Conservation (phyloP, 1,140 invertebrate species). For the Bombus waltoni region DNA sequence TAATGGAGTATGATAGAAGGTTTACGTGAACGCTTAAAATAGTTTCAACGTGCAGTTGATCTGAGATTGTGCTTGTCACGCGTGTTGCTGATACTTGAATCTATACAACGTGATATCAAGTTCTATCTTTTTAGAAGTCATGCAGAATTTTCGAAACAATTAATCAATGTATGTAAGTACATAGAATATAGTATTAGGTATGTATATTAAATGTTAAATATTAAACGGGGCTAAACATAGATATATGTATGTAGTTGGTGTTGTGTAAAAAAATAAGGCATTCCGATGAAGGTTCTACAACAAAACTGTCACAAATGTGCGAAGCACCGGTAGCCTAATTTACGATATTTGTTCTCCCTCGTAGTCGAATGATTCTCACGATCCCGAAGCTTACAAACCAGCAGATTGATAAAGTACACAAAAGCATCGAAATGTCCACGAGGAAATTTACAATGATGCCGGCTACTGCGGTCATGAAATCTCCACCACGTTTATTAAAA, state of each 20-base stretch:
- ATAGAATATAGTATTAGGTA: not conserved
- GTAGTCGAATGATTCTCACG: not conserved
- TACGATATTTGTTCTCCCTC: not conserved
- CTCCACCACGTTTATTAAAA: slow-evolving; percentile 36
- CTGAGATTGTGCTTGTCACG: not conserved
- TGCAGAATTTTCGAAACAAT: not conserved
- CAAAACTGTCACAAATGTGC: not conserved
- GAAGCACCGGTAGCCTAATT: not conserved
- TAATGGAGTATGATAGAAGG: not conserved
- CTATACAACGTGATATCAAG: not conserved
- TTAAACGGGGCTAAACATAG: not conserved
- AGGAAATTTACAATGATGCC: not conserved
- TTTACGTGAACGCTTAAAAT: not conserved
- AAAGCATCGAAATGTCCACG: not conserved
- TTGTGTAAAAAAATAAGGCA: not conserved
- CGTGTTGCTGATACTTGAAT: not conserved
- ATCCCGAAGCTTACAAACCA: not conserved
- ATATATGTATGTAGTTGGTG: not conserved
- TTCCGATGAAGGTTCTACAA: not conserved
- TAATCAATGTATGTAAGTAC: not conserved
- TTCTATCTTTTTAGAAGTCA: not conserved
- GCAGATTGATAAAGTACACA: not conserved
- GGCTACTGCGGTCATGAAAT: not conserved
- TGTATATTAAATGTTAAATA: not conserved
- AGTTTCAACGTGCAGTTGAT: not conserved